These are phyloP conservation scores for Acromyrmex heyeri DNA, from an alignment of 1,140 invertebrate species.

Conservation along the genomic window DNA sequence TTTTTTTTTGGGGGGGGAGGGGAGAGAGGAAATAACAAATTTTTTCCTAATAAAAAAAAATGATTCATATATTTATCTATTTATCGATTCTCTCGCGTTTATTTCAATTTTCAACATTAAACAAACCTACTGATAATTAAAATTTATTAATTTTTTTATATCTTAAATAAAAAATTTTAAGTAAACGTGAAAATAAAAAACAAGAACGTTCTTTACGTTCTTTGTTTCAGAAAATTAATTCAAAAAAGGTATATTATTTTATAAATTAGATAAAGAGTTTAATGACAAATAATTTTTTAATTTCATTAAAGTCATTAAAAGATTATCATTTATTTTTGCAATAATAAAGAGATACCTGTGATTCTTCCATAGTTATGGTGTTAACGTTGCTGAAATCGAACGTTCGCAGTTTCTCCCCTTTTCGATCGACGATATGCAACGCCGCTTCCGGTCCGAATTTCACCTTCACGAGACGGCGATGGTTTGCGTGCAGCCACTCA, in stretches of 20 bases:
- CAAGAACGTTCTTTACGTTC: neutral
- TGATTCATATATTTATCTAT: neutral
- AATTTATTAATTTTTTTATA: neutral
- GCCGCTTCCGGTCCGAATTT: constrained; percentile 95
- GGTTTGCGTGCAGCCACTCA: constrained; percentile 98
- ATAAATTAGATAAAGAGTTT: neutral
- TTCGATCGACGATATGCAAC: constrained; percentile 94
- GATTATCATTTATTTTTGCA: neutral
- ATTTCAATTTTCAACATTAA: neutral
- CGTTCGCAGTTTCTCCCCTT: constrained; percentile 95
- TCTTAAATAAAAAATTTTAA: neutral
- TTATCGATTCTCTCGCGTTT: neutral
- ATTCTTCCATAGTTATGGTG: constrained; percentile 94
- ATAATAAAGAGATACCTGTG: constrained; percentile 81
- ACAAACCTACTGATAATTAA: neutral
- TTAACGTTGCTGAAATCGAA: constrained; percentile 92
- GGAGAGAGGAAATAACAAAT: neutral
- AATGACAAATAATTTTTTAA: neutral
- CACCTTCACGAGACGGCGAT: constrained; percentile 96
- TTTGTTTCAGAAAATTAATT: neutral
- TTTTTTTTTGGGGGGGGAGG: neutral
- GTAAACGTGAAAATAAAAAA: neutral
- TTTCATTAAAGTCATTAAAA: neutral
- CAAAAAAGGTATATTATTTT: neutral
- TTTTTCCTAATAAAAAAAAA: neutral